A percentile compares a stretch with the other conserved stretches of the same genome.
These are phyloP conservation scores for Aricia artaxerxes DNA, from an alignment of 2,888 invertebrate species.

Conservation along the genomic window DNA sequence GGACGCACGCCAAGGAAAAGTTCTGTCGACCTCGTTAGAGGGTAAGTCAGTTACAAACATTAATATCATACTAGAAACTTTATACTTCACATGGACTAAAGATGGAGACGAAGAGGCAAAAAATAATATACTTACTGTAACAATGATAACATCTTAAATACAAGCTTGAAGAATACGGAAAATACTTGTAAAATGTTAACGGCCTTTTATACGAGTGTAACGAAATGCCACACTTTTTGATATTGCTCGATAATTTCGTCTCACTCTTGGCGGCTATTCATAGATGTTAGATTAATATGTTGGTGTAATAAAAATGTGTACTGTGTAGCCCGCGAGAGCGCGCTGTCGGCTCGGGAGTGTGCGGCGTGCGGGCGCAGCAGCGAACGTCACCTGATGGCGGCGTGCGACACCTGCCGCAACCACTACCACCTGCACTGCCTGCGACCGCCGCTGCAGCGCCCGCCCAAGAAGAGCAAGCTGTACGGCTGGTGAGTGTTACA, in stretches of 20 bases:
- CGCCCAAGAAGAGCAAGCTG: conserved; percentile 97
- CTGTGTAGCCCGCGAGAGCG: conserved; percentile 41
- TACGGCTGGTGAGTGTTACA: conserved; percentile 88
- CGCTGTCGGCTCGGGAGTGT: conserved; percentile 84
- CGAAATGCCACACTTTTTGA: too few species aligned
- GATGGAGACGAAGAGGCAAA: too few species aligned
- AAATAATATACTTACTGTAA: too few species aligned
- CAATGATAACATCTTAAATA: too few species aligned
- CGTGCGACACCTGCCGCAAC: conserved; percentile 96
- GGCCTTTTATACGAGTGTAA: too few species aligned
- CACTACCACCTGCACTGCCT: conserved; percentile 97
- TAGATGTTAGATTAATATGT: too few species aligned
- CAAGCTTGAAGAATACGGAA: too few species aligned
- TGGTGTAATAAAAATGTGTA: too few species aligned
- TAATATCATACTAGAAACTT: neutral
- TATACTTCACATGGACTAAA: too few species aligned
- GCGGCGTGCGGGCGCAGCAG: conserved; percentile 92
- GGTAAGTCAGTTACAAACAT: conserved; percentile 59
- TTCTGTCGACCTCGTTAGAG: conserved; percentile 81
- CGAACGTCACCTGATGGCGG: conserved; percentile 96
- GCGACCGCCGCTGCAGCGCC: conserved; percentile 94
- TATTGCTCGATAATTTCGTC: too few species aligned
- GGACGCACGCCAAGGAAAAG: conserved; percentile 86
- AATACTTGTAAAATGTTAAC: too few species aligned
- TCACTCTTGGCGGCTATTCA: too few species aligned